These are phyloP conservation scores for Epirrhoe alternata DNA, from an alignment of 2,888 invertebrate genomes.

Conservation along the genomic window DNA sequence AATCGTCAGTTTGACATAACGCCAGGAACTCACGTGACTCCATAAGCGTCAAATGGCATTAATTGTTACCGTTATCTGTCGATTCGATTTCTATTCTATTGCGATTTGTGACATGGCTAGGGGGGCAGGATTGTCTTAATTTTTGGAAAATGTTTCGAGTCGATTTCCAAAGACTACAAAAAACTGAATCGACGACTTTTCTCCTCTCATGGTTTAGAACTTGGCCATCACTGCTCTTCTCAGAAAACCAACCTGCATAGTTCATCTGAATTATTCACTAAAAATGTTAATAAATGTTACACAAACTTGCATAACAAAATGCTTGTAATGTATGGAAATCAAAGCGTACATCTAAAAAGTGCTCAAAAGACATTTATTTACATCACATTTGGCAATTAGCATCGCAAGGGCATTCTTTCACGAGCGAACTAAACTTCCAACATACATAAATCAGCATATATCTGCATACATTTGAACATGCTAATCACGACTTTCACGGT, in stretches of 20 bases:
- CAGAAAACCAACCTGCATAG: neutral
- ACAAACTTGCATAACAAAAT: neutral
- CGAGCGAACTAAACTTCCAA: constrained; percentile 32
- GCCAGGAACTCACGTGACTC: too few species aligned
- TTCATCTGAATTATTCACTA: neutral
- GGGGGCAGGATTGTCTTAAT: too few species aligned
- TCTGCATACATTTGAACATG: constrained; percentile 37
- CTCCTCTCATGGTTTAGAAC: too few species aligned
- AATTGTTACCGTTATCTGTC: too few species aligned
- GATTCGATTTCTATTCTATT: too few species aligned
- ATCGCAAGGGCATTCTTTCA: constrained; percentile 28
- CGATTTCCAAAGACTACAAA: too few species aligned
- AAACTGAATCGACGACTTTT: too few species aligned
- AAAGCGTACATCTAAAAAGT: neutral
- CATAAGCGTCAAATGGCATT: too few species aligned
- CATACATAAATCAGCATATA: constrained; percentile 45
- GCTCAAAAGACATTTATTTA: constrained; percentile 6
- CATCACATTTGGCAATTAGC: constrained; percentile 26
- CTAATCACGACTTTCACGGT: constrained; percentile 36
- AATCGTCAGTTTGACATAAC: too few species aligned
- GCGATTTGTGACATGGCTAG: too few species aligned
- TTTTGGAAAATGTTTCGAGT: too few species aligned
- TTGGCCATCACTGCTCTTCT: too few species aligned
- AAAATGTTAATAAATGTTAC: neutral
- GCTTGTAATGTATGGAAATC: neutral